A percentile compares a stretch with the other conserved stretches of the same genome.
These are phyloP conservation scores for Linurgus olivaceus DNA, from an alignment of 2,797 vertebrate genomes.

Conservation along the genomic window DNA sequence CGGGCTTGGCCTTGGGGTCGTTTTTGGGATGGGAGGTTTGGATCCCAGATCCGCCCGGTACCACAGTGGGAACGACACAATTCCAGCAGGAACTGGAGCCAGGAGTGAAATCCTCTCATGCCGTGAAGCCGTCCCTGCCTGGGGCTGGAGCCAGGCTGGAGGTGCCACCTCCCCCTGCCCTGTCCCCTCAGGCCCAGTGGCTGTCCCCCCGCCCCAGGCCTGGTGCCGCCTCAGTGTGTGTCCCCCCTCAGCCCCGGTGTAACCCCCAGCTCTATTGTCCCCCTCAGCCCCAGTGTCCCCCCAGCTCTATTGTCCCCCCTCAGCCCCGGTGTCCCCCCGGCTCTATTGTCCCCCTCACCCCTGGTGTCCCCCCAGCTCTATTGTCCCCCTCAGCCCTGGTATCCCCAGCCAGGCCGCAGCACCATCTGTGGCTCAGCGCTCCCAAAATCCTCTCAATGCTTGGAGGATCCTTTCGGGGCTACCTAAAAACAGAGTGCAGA, in stretches of 20 bases:
- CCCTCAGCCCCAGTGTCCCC: too few relatives aligned
- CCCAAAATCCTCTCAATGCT: fast-evolving
- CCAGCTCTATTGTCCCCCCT: too few relatives aligned
- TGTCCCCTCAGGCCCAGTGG: not conserved
- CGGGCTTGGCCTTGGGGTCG: fast-evolving
- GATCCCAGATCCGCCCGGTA: fast-evolving
- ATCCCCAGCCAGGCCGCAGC: not conserved
- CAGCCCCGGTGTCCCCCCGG: too few relatives aligned
- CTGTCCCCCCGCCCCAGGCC: too few relatives aligned
- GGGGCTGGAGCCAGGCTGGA: not conserved
- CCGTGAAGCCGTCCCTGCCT: not conserved
- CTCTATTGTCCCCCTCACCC: too few relatives aligned
- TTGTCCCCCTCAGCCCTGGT: not conserved
- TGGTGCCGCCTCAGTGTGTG: too few relatives aligned
- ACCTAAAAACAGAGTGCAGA: not conserved
- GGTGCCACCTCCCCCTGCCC: not conserved
- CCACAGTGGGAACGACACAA: fast-evolving
- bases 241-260: too few relatives aligned
- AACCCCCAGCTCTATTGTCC: too few relatives aligned
- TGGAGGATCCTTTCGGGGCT: not conserved
- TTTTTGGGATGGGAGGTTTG: too few relatives aligned
- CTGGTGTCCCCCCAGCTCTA: too few relatives aligned
- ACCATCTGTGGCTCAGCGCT: fast-evolving
- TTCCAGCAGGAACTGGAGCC: not conserved
- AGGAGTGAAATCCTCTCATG: not conserved